phyloP scores from a whole-genome alignment of 1,140 invertebrate genomes.

The Onthophagus taurus region DNA sequence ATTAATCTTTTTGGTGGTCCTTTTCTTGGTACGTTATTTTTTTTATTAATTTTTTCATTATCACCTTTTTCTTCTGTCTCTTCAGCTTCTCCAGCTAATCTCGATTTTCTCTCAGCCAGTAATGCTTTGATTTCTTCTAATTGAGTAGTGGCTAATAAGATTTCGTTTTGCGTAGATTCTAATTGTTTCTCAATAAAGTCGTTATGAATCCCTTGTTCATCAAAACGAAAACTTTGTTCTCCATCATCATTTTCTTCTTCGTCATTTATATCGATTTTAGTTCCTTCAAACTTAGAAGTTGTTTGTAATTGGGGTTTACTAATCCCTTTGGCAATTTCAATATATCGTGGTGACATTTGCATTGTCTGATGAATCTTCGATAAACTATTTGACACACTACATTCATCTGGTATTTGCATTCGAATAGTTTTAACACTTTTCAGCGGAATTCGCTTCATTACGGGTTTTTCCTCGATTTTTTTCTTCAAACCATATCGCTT shows the following conservation, averaged over 20 bases:
- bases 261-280: background rate
- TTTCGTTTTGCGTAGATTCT: background rate
- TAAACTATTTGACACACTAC: too few species aligned
- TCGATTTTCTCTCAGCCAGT: background rate
- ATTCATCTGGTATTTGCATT: background rate
- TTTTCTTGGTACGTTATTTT: background rate
- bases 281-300: background rate
- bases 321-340: too few species aligned
- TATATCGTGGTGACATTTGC: too few species aligned
- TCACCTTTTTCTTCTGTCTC: background rate
- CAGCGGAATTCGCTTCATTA: conserved; percentile 4
- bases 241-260: background rate
- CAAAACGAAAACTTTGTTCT: background rate
- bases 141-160: background rate
- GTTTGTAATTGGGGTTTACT: background rate
- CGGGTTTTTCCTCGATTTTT: background rate
- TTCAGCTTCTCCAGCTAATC: background rate
- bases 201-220: background rate
- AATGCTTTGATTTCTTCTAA: conserved; percentile 2
- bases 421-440: conserved; percentile 3
- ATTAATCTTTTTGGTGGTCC: background rate
- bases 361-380: too few species aligned
- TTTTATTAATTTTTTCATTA: background rate
- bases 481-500: background rate
- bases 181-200: conserved; percentile 1